Evolutionary conservation across 2,888 invertebrate species (phyloP), one percentile per base, ranked within the genome.

Genomic region (Noctua comes): DNA sequence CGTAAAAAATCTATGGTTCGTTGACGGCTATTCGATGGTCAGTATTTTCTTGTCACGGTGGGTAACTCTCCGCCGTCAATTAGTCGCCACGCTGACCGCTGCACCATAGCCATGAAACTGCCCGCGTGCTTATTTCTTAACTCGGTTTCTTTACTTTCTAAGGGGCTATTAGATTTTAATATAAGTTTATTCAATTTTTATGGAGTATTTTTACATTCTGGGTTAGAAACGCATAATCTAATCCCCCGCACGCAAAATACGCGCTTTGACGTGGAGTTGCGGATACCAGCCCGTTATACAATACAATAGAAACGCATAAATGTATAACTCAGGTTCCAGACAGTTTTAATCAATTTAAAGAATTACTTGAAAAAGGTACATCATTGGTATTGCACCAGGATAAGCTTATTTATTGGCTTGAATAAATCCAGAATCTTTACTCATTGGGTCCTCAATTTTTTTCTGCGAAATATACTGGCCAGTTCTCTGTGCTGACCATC

Each of bases 1-100:
- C 7, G 36, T n/a, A n/a, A 69, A 69, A 46, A n/a, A 36, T 7
- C 6, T 46, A 57, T 36, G n/a, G 59, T 79, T 76, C 18, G 66
- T 54, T 70, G 40, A 59, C 31, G 57, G 62, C 74, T 31, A 64
- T 68, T 75, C 43, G 59, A 54, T 81, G 71, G 77, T 73, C 73
- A 79, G 40, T 85, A 80, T 86, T 89, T 86, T 82, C 76, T 74
- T 73, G 84, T 89, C 82, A 89, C 82, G 90, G 79, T 89, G 68
- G 73, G 27, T 81, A 77, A 59, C 27, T 82, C 64, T 64, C 51
- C 36, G 76, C 31, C 82, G 31, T 62, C 73, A 89, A 86, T 88
- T 89, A 89, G 72, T 27, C 51, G 64, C 72, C 71, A 76, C 76
- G 59, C 36, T 36, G 36, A 4, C 4, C 36, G 36, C 88, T 76